phyloP scores from a whole-genome alignment of 2,113 vertebrate species.

The Tachuris rubrigastra region DNA sequence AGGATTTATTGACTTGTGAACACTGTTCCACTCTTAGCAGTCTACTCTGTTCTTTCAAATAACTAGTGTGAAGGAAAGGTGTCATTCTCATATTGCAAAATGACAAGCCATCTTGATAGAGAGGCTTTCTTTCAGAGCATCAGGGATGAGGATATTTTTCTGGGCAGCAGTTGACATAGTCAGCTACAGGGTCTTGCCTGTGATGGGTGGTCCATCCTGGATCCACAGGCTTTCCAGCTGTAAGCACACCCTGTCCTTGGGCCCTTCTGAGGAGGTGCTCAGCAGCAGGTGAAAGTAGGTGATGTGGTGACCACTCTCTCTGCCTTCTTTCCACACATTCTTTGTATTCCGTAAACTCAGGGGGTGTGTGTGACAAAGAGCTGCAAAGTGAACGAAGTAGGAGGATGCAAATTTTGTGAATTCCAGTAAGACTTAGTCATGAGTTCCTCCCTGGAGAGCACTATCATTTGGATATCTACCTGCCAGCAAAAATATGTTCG shows the following conservation, averaged over 20 bases:
- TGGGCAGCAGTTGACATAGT: not conserved
- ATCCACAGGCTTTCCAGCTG: accelerated
- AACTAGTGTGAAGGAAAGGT: not conserved
- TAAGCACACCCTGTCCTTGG: not conserved
- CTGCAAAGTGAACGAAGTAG: not conserved
- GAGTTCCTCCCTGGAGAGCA: not conserved
- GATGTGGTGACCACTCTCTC: no score
- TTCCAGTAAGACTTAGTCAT: not conserved
- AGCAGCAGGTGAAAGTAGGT: not conserved
- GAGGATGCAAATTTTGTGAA: not conserved
- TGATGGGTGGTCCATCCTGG: not conserved
- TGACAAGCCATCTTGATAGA: not conserved
- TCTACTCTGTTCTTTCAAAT: not conserved
- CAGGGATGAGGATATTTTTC: not conserved
- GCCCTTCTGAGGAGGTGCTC: not conserved
- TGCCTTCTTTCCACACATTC: not conserved
- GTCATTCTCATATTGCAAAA: not conserved
- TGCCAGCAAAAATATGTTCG: not conserved
- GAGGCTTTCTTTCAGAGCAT: not conserved
- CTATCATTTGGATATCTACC: slow-evolving; percentile 10
- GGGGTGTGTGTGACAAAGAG: not conserved
- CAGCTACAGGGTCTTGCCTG: not conserved
- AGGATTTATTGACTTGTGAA: not conserved
- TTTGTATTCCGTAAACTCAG: not conserved
- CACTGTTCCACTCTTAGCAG: not conserved